Percentiles rank a stretch among this genome's conserved stretches.
These are phyloP conservation scores for Anabacerthia variegaticeps DNA, from an alignment of 2,797 vertebrate species.

Conservation along the genomic window DNA sequence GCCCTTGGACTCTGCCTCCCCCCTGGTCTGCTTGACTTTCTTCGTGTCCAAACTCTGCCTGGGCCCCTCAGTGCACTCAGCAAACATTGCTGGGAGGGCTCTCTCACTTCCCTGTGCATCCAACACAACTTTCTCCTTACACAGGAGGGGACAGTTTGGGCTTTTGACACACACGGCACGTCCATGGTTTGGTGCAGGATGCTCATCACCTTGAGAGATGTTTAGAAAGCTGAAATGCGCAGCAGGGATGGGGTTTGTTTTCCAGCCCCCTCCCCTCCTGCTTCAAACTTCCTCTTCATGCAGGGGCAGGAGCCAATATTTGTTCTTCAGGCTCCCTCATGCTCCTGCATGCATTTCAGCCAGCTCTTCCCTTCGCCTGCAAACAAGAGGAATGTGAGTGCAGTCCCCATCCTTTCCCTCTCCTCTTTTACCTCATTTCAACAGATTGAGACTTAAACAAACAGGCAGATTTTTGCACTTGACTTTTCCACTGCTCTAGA, in stretches of 20 bases:
- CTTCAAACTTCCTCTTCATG: neutral
- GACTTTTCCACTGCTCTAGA: neutral
- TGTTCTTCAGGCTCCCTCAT: conserved; percentile 17
- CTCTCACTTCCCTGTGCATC: rapidly evolving
- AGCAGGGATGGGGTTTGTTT: neutral
- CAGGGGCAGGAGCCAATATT: conserved; percentile 1
- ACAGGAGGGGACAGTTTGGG: neutral
- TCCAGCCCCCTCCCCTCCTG: neutral
- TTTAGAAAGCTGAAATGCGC: neutral
- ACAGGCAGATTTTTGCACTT: neutral
- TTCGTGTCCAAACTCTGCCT: rapidly evolving
- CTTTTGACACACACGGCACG: neutral
- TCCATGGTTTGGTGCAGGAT: neutral
- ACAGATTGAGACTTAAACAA: neutral
- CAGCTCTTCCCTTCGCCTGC: neutral
- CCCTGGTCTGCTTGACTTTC: neutral
- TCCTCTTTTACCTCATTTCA: neutral
- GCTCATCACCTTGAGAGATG: neutral
- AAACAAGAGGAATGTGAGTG: neutral
- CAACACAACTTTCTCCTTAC: neutral
- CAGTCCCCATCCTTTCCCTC: neutral
- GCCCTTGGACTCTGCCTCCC: neutral
- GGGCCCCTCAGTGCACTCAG: neutral
- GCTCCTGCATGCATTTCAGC: conserved; percentile 36
- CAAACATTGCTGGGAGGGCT: rapidly evolving